These are phyloP conservation scores for Lophotriccus pileatus DNA, from an alignment of 2,797 vertebrate species.

Conservation along the genomic window DNA sequence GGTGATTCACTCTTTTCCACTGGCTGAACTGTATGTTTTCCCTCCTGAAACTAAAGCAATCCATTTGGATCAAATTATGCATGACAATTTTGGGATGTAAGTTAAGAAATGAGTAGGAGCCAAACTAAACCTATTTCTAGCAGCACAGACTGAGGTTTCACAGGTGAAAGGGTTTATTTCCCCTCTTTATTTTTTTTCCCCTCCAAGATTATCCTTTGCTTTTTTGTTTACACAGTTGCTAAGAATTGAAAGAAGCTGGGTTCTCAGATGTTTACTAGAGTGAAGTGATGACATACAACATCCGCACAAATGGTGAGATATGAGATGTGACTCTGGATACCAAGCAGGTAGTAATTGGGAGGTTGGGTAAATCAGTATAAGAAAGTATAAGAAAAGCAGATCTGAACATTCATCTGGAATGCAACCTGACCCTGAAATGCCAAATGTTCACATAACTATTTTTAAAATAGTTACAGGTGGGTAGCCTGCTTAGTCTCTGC, in stretches of 20 bases:
- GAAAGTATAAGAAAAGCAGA: not conserved
- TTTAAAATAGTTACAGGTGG: not conserved
- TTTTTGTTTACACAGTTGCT: constrained; percentile 48
- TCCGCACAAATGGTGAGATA: not conserved
- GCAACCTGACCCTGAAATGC: not conserved
- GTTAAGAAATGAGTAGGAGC: constrained; percentile 48
- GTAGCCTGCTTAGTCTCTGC: not conserved
- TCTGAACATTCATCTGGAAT: not conserved
- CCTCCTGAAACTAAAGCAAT: constrained; percentile 47
- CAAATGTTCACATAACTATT: not conserved
- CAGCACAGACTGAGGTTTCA: constrained; percentile 26
- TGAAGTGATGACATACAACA: constrained; percentile 25
- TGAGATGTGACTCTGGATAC: not conserved
- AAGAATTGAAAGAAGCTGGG: constrained; percentile 23
- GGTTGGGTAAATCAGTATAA: not conserved
- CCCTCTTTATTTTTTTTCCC: not conserved
- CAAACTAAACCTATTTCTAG: constrained; percentile 55
- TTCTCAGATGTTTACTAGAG: not conserved
- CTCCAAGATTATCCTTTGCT: not conserved
- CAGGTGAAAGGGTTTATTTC: constrained; percentile 47
- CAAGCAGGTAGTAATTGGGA: not conserved
- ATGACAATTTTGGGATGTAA: constrained; percentile 58
- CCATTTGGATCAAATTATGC: constrained; percentile 77
- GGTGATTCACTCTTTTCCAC: constrained; percentile 52
- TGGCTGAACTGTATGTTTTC: constrained; percentile 48